These are phyloP conservation scores for Euphydryas editha DNA, from an alignment of 2,888 invertebrate genomes.

Conservation along the genomic window DNA sequence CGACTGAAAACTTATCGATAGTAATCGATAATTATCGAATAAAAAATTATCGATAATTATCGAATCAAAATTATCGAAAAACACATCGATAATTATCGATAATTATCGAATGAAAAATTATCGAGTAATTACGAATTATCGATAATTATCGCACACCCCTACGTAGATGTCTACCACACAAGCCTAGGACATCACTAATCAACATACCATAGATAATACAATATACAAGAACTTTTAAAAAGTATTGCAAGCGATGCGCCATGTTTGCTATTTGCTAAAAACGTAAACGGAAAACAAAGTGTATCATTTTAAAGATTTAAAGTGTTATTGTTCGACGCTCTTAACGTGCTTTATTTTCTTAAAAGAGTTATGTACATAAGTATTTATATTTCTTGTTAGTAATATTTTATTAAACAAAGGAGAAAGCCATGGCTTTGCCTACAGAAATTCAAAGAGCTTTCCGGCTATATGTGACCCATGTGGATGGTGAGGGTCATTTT, in stretches of 20 bases:
- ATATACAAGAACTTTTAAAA: constrained; percentile 29
- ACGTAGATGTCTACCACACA: neutral
- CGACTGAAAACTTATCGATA: too few species aligned
- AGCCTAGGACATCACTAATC: neutral
- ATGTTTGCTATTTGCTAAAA: constrained; percentile 67
- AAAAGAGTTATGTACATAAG: constrained; percentile 56
- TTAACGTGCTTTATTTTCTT: constrained; percentile 45
- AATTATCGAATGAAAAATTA: too few species aligned
- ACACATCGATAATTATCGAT: too few species aligned
- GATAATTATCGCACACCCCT: too few species aligned
- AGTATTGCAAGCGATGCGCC: constrained; percentile 52
- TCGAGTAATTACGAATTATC: too few species aligned
- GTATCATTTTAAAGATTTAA: constrained; percentile 51
- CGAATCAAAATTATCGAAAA: too few species aligned
- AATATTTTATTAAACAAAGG: constrained; percentile 31
- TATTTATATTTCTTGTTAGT: constrained; percentile 40
- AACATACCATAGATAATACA: neutral
- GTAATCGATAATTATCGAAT: too few species aligned
- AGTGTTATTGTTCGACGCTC: constrained; percentile 54
- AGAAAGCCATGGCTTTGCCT: constrained; percentile 63
- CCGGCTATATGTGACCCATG: constrained; percentile 85
- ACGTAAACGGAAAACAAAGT: constrained; percentile 77
- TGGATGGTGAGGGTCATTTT: constrained; percentile 87
- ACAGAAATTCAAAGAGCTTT: constrained; percentile 65
- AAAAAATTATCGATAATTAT: too few species aligned